Percentiles rank a stretch among this genome's conserved stretches.
These are phyloP conservation scores for Mastomys natalensis DNA, from an alignment of 2,113 vertebrate genomes.

Conservation along the genomic window DNA sequence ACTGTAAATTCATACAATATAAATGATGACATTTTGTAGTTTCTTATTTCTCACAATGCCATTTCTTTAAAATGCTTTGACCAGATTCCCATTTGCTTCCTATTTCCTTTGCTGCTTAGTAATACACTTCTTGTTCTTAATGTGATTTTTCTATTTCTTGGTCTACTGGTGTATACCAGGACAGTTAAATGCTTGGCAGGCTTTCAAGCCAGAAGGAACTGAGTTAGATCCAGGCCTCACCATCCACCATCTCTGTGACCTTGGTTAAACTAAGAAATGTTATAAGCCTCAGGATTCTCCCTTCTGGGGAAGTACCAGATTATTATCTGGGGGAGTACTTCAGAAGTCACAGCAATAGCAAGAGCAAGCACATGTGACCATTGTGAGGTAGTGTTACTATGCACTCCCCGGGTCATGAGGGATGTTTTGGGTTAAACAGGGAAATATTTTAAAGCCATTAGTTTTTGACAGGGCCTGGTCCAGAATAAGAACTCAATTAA, in stretches of 20 bases:
- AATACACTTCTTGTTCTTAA: constrained; percentile 35
- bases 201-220: constrained; percentile 53
- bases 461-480: neutral
- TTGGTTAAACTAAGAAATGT: neutral
- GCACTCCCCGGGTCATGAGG: neutral
- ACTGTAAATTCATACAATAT: neutral
- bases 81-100: constrained; percentile 33
- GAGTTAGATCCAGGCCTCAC: constrained; percentile 21
- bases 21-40: neutral
- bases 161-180: constrained; percentile 66
- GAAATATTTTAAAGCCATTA: constrained; percentile 44
- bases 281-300: neutral
- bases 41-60: neutral
- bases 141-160: constrained; percentile 73
- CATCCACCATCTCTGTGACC: constrained; percentile 40
- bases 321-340: neutral
- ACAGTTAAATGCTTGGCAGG: constrained; percentile 61
- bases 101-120: constrained; percentile 43
- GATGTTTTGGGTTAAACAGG: neutral
- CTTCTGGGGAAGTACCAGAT: neutral
- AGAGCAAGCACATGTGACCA: neutral
- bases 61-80: constrained; percentile 51
- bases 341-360: neutral
- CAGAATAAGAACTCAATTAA: constrained; percentile 20
- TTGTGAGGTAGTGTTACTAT: neutral